Percentiles rank a stretch among this genome's conserved stretches.
Evolutionary conservation across 53 echinoderm and acorn worm genomes (phyloP).

Genomic region (Hippasteria phrygiana): DNA sequence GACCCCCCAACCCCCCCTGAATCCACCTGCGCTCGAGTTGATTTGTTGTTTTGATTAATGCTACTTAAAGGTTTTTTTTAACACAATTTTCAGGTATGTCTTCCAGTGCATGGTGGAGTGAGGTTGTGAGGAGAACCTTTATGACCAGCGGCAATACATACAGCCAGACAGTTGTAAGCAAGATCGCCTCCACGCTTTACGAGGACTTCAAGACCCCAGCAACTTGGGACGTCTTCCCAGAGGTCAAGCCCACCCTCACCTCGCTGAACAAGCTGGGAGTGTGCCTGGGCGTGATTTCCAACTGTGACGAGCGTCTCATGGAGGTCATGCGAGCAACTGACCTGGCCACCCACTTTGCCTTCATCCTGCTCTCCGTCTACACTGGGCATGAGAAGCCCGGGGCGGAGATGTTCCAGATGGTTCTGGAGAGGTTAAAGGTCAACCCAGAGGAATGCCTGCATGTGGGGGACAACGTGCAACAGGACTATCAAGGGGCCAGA

Average conservation of each 20-base stretch:
- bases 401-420: constrained; percentile 81
- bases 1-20: too few species aligned
- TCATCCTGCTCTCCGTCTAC: constrained; percentile 79
- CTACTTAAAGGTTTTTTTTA: not conserved
- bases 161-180: constrained; percentile 31
- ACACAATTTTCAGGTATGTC: constrained; percentile 42
- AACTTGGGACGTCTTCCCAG: constrained; percentile 86
- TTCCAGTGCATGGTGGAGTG: constrained; percentile 84
- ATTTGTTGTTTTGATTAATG: not conserved
- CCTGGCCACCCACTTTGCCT: constrained; percentile 82
- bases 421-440: constrained; percentile 73
- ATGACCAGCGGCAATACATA: constrained; percentile 60
- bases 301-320: constrained; percentile 83
- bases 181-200: constrained; percentile 77
- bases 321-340: constrained; percentile 66
- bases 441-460: constrained; percentile 75
- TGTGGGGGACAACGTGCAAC: constrained; percentile 80
- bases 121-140: constrained; percentile 79
- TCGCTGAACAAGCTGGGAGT: constrained; percentile 84
- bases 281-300: constrained; percentile 85
- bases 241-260: constrained; percentile 85
- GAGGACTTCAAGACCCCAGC: constrained; percentile 68
- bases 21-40: too few species aligned
- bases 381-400: constrained; percentile 75
- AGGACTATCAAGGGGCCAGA: constrained; percentile 80